Conservation (phyloP, 2,113 vertebrate genomes). For the Aegotheles bennettii region DNA sequence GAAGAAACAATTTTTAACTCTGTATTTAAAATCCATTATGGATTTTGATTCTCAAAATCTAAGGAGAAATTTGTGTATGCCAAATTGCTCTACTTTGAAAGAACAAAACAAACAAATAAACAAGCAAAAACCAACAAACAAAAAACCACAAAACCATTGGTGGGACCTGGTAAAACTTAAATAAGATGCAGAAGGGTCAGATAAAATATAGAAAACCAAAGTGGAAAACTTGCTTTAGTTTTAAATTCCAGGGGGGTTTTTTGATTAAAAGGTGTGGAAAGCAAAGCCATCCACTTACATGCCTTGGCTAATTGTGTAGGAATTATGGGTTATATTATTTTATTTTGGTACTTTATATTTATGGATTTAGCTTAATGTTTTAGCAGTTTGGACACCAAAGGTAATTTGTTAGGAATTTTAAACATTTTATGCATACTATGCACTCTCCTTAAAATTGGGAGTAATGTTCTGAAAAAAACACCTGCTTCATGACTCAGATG, state of each 20-base stretch:
- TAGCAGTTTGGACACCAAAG: background rate
- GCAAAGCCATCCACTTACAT: background rate
- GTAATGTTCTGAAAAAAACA: background rate
- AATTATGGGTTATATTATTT: background rate
- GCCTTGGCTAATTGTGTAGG: background rate
- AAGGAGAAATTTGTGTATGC: background rate
- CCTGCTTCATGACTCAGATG: background rate
- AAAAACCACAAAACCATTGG: background rate
- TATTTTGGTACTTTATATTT: background rate
- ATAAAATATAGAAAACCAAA: background rate
- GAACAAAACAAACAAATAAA: background rate
- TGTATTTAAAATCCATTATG: background rate
- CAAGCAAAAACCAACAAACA: no score
- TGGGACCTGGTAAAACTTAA: background rate
- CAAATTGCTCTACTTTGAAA: background rate
- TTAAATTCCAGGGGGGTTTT: background rate
- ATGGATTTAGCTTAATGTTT: background rate
- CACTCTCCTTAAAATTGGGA: background rate
- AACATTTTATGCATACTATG: background rate
- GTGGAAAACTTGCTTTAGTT: background rate
- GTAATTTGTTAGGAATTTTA: background rate
- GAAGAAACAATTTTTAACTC: background rate
- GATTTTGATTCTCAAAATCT: background rate
- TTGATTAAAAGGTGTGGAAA: background rate
- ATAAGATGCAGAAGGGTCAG: background rate